Percentiles rank a stretch among this genome's conserved stretches.
Evolutionary conservation across 2,797 vertebrate species (phyloP).

Genomic region (Ctenochaetus hawaiiensis): DNA sequence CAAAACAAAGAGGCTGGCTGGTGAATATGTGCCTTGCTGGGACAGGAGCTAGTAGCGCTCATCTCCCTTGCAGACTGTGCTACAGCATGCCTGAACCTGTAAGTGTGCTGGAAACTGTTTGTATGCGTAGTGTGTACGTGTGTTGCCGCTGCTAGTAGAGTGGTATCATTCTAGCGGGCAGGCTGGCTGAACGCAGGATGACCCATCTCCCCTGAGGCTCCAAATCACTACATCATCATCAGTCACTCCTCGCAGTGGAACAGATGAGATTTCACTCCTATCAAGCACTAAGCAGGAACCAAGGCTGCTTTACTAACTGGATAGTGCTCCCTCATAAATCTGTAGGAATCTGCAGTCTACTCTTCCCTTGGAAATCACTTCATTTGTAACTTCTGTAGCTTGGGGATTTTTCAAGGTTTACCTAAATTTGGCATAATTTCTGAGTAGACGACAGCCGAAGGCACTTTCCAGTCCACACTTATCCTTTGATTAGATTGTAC

Average conservation of each 20-base stretch:
- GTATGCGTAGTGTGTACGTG: slow-evolving; percentile 25
- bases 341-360: slow-evolving; percentile 51
- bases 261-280: slow-evolving; percentile 81
- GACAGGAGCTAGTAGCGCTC: slow-evolving; percentile 45
- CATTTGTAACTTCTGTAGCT: slow-evolving; percentile 37
- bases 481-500: slow-evolving; percentile 35
- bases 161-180: slow-evolving; percentile 61
- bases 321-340: slow-evolving; percentile 64
- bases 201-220: slow-evolving; percentile 84
- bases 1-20: slow-evolving; percentile 54
- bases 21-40: slow-evolving; percentile 48
- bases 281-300: slow-evolving; percentile 66
- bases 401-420: slow-evolving; percentile 34
- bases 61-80: slow-evolving; percentile 41
- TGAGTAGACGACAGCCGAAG: slow-evolving; percentile 1
- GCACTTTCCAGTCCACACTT: slow-evolving; percentile 21
- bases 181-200: slow-evolving; percentile 82
- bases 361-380: slow-evolving; percentile 49
- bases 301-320: slow-evolving; percentile 71
- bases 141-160: slow-evolving; percentile 56
- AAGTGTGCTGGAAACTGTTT: slow-evolving; percentile 48
- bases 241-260: slow-evolving; percentile 80
- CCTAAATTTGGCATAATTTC: slow-evolving; percentile 29
- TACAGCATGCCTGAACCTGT: slow-evolving; percentile 68
- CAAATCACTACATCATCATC: slow-evolving; percentile 87